phyloP scores from a whole-genome alignment of 2,888 invertebrate species.

The Scaptodrosophila latifasciaeformis region DNA sequence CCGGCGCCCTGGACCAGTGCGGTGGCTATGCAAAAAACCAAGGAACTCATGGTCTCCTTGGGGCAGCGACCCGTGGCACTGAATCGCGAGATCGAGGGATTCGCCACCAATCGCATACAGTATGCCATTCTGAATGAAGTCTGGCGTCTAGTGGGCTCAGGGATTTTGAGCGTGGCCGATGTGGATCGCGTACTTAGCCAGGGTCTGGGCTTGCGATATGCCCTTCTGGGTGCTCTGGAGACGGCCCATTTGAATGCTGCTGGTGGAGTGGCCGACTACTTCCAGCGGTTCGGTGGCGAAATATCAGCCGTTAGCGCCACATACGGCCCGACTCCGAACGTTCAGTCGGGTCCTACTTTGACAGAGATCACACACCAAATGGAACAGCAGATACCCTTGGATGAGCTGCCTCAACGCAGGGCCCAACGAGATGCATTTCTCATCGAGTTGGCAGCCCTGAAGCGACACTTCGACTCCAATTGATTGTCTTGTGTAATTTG shows the following conservation, averaged over 20 bases:
- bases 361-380: conserved; percentile 83
- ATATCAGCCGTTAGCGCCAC: conserved; percentile 81
- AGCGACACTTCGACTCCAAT: conserved; percentile 79
- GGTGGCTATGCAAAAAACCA: conserved; percentile 83
- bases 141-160: conserved; percentile 89
- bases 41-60: conserved; percentile 86
- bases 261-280: conserved; percentile 83
- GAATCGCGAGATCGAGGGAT: conserved; percentile 90
- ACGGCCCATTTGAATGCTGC: conserved; percentile 96
- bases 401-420: conserved; percentile 82
- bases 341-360: conserved; percentile 82
- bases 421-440: conserved; percentile 89
- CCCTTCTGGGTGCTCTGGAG: conserved; percentile 94
- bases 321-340: conserved; percentile 84
- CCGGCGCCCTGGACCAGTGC: conserved; percentile 94
- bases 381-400: conserved; percentile 82
- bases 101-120: conserved; percentile 94
- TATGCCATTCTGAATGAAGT: conserved; percentile 95
- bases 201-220: conserved; percentile 95
- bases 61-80: conserved; percentile 94
- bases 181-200: conserved; percentile 94
- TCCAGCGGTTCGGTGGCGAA: conserved; percentile 79
- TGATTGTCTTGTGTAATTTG: conserved; percentile 41
- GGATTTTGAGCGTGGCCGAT: conserved; percentile 88
- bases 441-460: conserved; percentile 84